Evolutionary conservation across 2,113 vertebrate species (phyloP).

Genomic region (Hyaena hyaena): DNA sequence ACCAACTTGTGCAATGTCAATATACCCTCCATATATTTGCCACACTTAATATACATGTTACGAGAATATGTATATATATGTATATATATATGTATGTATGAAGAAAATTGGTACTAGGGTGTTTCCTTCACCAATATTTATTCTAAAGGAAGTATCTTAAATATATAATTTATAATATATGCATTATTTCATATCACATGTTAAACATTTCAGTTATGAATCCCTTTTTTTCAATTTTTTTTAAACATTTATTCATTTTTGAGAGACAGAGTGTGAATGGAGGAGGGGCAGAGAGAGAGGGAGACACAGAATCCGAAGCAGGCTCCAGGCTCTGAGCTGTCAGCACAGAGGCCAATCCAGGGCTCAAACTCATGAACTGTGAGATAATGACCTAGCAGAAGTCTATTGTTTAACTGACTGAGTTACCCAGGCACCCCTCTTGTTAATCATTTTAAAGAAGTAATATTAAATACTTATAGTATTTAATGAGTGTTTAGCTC

Average conservation of each 20-base stretch:
- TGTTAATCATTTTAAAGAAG: slow-evolving; percentile 20
- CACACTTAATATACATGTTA: background rate
- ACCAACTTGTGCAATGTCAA: background rate
- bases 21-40: background rate
- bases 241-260: no score
- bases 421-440: background rate
- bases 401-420: no score
- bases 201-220: background rate
- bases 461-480: no score
- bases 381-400: no score
- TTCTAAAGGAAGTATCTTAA: background rate
- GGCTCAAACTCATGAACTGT: no score
- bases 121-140: background rate
- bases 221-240: background rate
- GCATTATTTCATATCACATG: background rate
- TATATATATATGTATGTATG: background rate
- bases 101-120: background rate
- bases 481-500: background rate
- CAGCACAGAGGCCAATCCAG: no score
- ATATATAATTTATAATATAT: background rate
- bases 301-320: no score
- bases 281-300: no score
- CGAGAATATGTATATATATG: background rate
- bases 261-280: no score
- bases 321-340: no score